phyloP scores from a whole-genome alignment of 2,797 vertebrate genomes.

The Psittacula derbiana region DNA sequence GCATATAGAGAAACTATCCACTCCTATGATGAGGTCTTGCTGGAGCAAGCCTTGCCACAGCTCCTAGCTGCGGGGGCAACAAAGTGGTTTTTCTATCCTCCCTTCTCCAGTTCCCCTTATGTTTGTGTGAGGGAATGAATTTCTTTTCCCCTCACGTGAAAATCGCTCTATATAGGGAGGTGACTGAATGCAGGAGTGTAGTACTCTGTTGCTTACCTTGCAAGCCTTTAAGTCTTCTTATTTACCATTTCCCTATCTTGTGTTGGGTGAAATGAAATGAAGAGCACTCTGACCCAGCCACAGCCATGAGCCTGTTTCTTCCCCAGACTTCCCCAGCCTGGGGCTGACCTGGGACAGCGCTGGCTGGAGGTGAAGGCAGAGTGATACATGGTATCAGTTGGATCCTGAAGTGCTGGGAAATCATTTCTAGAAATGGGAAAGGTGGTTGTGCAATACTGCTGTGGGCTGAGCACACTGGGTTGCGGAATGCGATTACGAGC shows the following conservation, averaged over 20 bases:
- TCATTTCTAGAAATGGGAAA: neutral
- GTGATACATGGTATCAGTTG: fast-evolving
- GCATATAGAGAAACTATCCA: fast-evolving
- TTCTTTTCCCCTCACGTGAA: neutral
- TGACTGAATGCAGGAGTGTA: neutral
- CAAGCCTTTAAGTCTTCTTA: neutral
- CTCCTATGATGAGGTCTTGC: neutral
- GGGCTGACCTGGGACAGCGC: neutral
- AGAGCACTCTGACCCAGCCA: neutral
- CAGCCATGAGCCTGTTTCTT: neutral
- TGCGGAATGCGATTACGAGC: neutral
- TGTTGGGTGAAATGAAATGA: neutral
- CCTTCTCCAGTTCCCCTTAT: neutral
- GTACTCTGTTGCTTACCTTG: neutral
- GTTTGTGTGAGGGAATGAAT: neutral
- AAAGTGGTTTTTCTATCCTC: neutral
- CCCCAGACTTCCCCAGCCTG: neutral
- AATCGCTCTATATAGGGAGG: neutral
- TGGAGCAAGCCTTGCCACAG: neutral
- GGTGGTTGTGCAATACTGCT: neutral
- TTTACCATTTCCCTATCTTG: neutral
- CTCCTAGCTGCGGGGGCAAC: neutral
- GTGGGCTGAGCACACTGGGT: neutral
- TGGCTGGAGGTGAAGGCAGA: neutral
- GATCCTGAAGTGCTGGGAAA: neutral